Evolutionary conservation across 2,113 vertebrate genomes (phyloP).

Genomic region (Columba janthina): DNA sequence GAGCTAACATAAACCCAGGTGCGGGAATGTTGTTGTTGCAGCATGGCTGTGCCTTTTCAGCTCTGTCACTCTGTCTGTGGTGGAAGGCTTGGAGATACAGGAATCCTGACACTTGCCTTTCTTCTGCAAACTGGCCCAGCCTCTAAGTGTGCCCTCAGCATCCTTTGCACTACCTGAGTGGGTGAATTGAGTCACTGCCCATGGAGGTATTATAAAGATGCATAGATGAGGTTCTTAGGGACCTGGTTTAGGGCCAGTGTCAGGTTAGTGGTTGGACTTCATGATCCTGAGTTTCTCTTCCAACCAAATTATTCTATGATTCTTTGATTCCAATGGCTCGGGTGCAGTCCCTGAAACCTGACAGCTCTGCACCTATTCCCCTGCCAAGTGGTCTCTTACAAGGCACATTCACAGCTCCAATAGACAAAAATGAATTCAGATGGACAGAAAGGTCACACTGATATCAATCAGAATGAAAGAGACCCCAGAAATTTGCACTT

Average conservation of each 20-base stretch:
- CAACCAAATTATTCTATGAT: too few relatives aligned
- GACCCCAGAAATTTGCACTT: not conserved
- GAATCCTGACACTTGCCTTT: not conserved
- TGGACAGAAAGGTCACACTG: not conserved
- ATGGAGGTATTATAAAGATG: too few relatives aligned
- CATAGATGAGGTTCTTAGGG: too few relatives aligned
- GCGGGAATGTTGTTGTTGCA: not conserved
- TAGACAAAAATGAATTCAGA: not conserved
- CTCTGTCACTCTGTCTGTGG: not conserved
- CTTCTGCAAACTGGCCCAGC: not conserved
- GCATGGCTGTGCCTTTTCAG: not conserved
- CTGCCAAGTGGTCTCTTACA: not conserved
- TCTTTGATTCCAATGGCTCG: not conserved
- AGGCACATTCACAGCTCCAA: not conserved
- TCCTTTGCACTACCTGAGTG: not conserved
- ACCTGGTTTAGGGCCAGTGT: too few relatives aligned
- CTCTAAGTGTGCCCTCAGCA: not conserved
- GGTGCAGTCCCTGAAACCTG: not conserved
- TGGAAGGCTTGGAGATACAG: not conserved
- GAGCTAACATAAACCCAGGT: not conserved
- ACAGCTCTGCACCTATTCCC: not conserved
- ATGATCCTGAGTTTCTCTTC: too few relatives aligned
- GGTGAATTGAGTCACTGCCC: not conserved
- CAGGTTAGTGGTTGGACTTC: too few relatives aligned
- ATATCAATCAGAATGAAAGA: constrained; percentile 25